Base-by-base conservation (phyloP, 2,888 invertebrate genomes). In the Lithophane socia region DNA sequence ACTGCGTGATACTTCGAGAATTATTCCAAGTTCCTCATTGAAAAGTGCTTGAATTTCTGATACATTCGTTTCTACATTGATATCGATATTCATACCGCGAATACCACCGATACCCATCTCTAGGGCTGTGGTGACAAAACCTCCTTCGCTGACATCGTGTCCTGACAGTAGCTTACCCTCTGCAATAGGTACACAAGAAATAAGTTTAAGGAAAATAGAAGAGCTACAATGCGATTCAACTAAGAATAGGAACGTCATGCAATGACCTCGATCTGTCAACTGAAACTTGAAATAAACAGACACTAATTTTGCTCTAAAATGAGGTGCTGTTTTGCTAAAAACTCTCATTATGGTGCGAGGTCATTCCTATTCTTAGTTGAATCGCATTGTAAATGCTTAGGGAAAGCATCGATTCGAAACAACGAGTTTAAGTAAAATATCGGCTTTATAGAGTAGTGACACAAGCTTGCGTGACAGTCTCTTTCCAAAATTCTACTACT, bases 101-200 rank as follows among this genome's bases (percentile, higher is more conserved):
- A 99, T 96, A 58, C 99, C 99, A 76, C 98, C 99, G 92, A 99
- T 99, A n/a, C 98, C 98, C 99, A 99, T 99, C 96, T 99, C 99
- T 78, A 99, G 92, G 0, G 99, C 94, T 87, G 99, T 98, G 0
- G 98, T 98, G 63, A 99, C 97, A 54, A 99, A 96, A 52, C 99
- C 99, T 42, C 99, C 99, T 95, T 99, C 99, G 92, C 99, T 99
- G 9, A 99, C 97, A 93, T 99, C 99, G 93, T 99, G 99, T 0
- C 99, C 99, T 9, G 99, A 97, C 56, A 98, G 92, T 16, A 99
- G 94, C 91, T 97, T 97, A 7, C 97, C 97, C 86, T 98, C 98
- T 98, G 92, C 8, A 89, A 80, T 58, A 54, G 9, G 56, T 16
- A 21, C 8, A 61, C 10, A 37, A 29, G 12, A 58, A 24, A 63